Evolutionary conservation across 1,140 invertebrate species (phyloP), one percentile per base, ranked within the genome.

Genomic region (Charaxes varanes): DNA sequence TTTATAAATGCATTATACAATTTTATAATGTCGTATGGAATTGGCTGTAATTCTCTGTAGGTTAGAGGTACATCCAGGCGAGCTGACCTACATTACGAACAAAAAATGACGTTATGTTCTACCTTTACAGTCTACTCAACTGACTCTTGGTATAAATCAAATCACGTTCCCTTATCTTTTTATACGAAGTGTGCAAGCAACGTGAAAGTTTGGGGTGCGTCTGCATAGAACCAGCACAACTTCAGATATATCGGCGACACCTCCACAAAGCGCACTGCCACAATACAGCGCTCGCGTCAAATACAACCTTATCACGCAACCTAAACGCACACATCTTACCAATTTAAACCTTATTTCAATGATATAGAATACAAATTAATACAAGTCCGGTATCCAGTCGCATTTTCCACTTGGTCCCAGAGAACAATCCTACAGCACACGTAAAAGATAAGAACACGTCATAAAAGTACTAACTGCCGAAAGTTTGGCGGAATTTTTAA

Each of bases 191-290:
- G 13, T 12, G 3, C 21, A 22, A 22, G 17, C 21, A 43, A 19
- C 40, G 10, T 21, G 27, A 21, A 49, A 28, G 27, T 28, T 28
- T 26, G 33, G 35, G 40, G 42, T 37, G 33, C 33, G 28, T 50
- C 32, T 48, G 37, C 38, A 28, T 19, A 38, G 7, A 41, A 21
- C 38, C 22, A 13, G 62, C 57, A 61, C 41, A 74, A 79, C 58
- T 78, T 78, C 67, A 72, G 60, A 77, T 76, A 73, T 76, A 76
- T 79, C 69, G 61, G 64, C 51, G 68, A 62, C 68, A 65, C 53
- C 59, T 42, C 54, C 61, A 76, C 68, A 76, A 67, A 77, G 67
- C 64, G 44, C 52, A 37, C 48, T 47, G 45, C 62, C 62, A 70
- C 68, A 74, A 73, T 68, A 67, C 59, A 54, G 49, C 60, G 42